These are phyloP conservation scores for Teleogryllus occipitalis DNA, from an alignment of 1,140 invertebrate genomes.

Conservation along the genomic window DNA sequence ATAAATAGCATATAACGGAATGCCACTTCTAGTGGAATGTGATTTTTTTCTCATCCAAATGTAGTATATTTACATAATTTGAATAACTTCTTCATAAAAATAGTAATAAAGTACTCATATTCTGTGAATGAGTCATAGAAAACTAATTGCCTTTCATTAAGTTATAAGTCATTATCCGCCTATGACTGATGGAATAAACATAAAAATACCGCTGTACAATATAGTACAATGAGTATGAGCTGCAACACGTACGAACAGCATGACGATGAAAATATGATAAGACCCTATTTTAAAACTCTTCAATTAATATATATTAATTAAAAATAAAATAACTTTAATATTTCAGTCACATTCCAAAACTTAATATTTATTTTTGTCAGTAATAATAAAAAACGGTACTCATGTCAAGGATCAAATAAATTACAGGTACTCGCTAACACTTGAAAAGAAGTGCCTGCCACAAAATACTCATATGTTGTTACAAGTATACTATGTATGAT, in stretches of 20 bases:
- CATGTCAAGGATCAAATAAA: background rate
- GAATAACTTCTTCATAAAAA: background rate
- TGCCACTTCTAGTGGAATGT: conserved; percentile 20
- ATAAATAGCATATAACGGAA: conserved; percentile 14
- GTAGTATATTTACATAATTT: background rate
- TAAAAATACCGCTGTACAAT: background rate
- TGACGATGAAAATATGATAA: background rate
- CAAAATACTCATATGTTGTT: background rate
- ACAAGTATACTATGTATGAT: background rate
- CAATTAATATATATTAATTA: background rate
- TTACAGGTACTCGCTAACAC: background rate
- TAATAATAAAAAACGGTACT: background rate
- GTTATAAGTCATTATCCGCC: background rate
- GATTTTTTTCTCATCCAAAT: background rate
- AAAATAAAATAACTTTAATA: background rate
- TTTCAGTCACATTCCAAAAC: background rate
- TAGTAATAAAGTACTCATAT: background rate
- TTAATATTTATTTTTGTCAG: background rate
- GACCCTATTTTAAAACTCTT: background rate
- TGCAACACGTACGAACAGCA: background rate
- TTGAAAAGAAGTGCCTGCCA: background rate
- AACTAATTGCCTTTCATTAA: background rate
- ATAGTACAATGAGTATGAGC: background rate
- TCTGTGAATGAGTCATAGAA: background rate
- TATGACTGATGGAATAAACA: background rate